phyloP scores from a whole-genome alignment of 1,140 invertebrate species.

The Sarcophaga peregrina region DNA sequence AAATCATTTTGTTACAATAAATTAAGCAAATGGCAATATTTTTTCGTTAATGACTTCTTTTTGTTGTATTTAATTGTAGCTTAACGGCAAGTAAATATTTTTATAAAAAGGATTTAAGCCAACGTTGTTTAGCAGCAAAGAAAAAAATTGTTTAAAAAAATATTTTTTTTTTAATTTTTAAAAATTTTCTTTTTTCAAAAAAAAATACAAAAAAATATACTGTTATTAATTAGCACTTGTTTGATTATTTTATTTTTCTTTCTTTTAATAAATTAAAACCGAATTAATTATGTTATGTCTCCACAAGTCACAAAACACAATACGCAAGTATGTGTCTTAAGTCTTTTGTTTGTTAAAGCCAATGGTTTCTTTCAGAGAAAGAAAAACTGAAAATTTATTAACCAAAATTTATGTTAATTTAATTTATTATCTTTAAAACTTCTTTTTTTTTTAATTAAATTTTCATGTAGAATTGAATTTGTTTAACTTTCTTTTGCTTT shows the following conservation, averaged over 20 bases:
- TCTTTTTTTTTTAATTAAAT: conserved; percentile 40
- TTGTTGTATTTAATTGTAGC: no score
- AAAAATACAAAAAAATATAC: not conserved
- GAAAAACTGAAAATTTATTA: not conserved
- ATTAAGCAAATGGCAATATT: conserved; percentile 34
- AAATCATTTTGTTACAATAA: conserved; percentile 37
- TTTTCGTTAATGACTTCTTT: conserved; percentile 34
- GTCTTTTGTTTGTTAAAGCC: conserved; percentile 35
- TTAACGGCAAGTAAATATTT: no score
- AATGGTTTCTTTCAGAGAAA: not conserved
- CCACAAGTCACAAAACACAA: no score
- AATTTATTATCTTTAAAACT: not conserved
- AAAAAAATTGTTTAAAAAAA: no score
- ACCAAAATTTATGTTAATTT: no score
- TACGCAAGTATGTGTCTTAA: conserved; percentile 38
- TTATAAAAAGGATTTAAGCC: no score
- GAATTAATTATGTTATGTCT: no score
- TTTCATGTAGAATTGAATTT: conserved; percentile 48
- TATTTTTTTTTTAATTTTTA: no score
- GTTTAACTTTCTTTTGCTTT: not conserved
- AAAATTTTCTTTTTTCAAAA: not conserved
- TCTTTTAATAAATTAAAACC: not conserved
- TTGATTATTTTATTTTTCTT: not conserved
- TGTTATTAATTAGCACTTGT: conserved; percentile 32
- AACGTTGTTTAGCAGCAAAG: no score